Conservation (phyloP, 1,140 invertebrate species). For the Pteromalus puparum region DNA sequence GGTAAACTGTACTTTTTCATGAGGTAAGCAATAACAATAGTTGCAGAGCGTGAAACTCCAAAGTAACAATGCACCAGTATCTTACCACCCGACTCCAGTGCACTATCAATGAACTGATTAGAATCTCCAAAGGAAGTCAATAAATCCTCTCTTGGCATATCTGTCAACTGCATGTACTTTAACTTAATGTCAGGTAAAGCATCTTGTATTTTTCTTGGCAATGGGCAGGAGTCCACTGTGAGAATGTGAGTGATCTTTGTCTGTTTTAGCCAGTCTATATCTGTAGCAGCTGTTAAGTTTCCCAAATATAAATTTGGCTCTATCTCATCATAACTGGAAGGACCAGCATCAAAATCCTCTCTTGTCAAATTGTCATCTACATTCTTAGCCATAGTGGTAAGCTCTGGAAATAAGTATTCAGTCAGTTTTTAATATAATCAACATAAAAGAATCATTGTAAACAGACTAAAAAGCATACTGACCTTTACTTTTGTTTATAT, state of each 20-base stretch:
- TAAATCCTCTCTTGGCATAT: constrained; percentile 88
- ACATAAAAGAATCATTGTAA: neutral
- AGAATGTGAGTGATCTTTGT: constrained; percentile 85
- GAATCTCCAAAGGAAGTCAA: constrained; percentile 86
- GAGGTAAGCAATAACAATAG: constrained; percentile 87
- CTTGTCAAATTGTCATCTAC: constrained; percentile 59
- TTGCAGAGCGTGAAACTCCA: constrained; percentile 90
- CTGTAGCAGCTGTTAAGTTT: constrained; percentile 86
- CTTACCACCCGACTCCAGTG: constrained; percentile 76
- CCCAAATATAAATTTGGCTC: constrained; percentile 84
- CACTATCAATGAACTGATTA: constrained; percentile 83
- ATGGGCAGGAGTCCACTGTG: constrained; percentile 87
- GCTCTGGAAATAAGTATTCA: constrained; percentile 54
- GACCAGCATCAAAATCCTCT: constrained; percentile 80
- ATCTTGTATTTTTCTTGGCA: constrained; percentile 83
- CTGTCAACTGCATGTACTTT: constrained; percentile 88
- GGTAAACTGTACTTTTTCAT: constrained; percentile 88
- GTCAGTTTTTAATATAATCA: neutral
- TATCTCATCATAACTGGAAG: constrained; percentile 81
- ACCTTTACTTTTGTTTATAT: neutral
- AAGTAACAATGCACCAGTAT: constrained; percentile 90
- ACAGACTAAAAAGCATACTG: neutral
- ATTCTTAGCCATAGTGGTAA: constrained; percentile 64
- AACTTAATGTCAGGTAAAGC: constrained; percentile 79
- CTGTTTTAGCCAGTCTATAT: constrained; percentile 80